Evolutionary conservation across 2,113 vertebrate genomes (phyloP).

Genomic region (Paramisgurnus dabryanus): DNA sequence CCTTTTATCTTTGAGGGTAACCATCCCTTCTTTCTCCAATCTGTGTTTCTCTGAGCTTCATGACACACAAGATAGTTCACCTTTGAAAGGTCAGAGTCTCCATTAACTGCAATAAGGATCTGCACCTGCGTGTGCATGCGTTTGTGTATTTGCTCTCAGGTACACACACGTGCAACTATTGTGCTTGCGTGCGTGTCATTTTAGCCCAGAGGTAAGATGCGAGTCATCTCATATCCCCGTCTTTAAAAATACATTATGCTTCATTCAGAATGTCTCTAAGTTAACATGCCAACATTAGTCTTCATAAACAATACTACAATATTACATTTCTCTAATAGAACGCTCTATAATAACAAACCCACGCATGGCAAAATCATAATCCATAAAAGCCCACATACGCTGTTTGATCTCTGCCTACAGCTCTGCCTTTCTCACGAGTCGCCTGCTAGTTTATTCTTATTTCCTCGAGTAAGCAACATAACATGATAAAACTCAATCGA

Average conservation of each 20-base stretch:
- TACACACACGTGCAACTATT: background rate
- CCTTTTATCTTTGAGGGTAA: background rate
- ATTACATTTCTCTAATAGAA: conserved; percentile 43
- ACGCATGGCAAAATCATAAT: conserved; percentile 28
- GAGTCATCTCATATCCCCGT: conserved; percentile 30
- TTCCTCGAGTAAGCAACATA: background rate
- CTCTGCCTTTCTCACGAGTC: background rate
- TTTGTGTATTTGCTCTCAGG: background rate
- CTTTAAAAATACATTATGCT: conserved; percentile 36
- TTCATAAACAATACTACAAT: conserved; percentile 39
- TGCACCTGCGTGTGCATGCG: background rate
- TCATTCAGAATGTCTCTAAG: conserved; percentile 35
- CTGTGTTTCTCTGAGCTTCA: conserved; percentile 3
- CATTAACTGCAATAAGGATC: conserved; percentile 20
- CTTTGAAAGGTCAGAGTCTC: conserved; percentile 41
- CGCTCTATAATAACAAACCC: conserved; percentile 35
- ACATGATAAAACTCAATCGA: background rate
- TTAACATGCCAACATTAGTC: conserved; percentile 33
- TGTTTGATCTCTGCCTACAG: conserved; percentile 38
- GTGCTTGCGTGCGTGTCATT: background rate
- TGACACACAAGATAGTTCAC: conserved; percentile 1
- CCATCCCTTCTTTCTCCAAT: background rate
- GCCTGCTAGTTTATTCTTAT: background rate
- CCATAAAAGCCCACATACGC: conserved; percentile 28
- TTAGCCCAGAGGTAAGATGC: background rate